These are phyloP conservation scores for Drosophila birchii DNA, from an alignment of 2,888 invertebrate species.

Conservation along the genomic window DNA sequence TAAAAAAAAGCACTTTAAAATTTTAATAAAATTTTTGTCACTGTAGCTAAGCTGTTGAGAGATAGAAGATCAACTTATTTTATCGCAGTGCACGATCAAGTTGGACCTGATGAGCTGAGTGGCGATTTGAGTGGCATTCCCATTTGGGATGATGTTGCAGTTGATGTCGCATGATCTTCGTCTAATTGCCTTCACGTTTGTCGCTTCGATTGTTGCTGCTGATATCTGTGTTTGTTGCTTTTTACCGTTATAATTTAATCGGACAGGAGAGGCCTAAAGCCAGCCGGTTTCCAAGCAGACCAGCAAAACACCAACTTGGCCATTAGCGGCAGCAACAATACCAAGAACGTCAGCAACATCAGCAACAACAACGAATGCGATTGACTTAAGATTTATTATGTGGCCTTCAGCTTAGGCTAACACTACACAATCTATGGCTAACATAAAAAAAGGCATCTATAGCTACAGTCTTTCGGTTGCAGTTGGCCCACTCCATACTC, in stretches of 20 bases:
- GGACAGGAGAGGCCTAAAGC: conserved; percentile 53
- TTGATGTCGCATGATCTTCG: conserved; percentile 49
- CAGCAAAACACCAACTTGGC: conserved; percentile 5
- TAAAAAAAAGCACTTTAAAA: background rate
- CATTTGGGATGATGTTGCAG: conserved; percentile 45
- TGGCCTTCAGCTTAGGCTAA: conserved; percentile 45
- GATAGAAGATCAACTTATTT: background rate
- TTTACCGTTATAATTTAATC: conserved; percentile 74
- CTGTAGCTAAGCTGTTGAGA: background rate
- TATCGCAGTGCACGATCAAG: conserved; percentile 4
- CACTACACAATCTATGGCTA: conserved; percentile 33
- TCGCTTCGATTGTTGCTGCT: conserved; percentile 37
- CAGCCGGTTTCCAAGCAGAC: conserved; percentile 49
- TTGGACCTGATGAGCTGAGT: conserved; percentile 20
- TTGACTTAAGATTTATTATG: conserved; percentile 66
- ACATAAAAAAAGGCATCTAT: conserved; percentile 36
- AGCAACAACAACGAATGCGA: conserved; percentile 52
- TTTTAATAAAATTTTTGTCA: background rate
- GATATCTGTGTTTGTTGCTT: conserved; percentile 48
- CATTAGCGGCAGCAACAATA: conserved; percentile 28
- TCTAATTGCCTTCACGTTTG: conserved; percentile 44
- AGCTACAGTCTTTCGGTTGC: conserved; percentile 59
- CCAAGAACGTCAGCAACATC: conserved; percentile 42
- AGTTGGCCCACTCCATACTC: conserved; percentile 15
- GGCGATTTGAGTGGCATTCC: conserved; percentile 36